Evolutionary conservation across 2,888 invertebrate genomes (phyloP), one percentile per base, ranked within the genome.

Genomic region (Euclidia mi): DNA sequence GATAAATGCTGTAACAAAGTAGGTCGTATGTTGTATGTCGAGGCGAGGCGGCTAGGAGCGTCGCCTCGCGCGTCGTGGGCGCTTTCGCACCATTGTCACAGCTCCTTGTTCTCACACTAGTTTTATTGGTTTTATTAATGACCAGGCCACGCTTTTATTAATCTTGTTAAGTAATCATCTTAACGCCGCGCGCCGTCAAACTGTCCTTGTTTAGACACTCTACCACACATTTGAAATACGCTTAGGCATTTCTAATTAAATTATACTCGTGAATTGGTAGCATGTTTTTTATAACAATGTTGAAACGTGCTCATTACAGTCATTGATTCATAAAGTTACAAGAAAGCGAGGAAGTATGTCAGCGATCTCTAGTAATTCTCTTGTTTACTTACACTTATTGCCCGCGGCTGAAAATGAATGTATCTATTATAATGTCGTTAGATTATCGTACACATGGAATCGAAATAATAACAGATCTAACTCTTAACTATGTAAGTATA

Each of bases 1-100:
- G 79, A 84, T 79, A 76, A 83, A 85, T 84, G 75, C 60, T 78
- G 55, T 65, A 70, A 60, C 42, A 65, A 88, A 80, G 78, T 82
- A 73, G 89, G 88, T 84, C 86, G 79, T n/a, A n/a, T n/a, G n/a
- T n/a, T n/a, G n/a, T n/a, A n/a, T n/a, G n/a, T n/a, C 55, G 61
- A 58, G 63, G 59, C 65, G 65, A 71, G 71, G 64, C 52, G 65
- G 66, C 68, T 63, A 71, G 65, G 61, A 69, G 65, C 65, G 55
- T 47, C 71, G 63, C 59, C 56, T 75, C 72, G 76, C 71, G 63
- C 59, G 55, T 75, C 72, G 76, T 76, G 70, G 74, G 73, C 76
- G 76, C 75, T 61, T 56, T 68, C 67, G 56, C 55, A 56, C 63
- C 66, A 76, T 82, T 82, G 80, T 78, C 71, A 61, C 61, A 56